Conservation (phyloP, 1,140 invertebrate species). For the Dinoponera quadriceps region DNA sequence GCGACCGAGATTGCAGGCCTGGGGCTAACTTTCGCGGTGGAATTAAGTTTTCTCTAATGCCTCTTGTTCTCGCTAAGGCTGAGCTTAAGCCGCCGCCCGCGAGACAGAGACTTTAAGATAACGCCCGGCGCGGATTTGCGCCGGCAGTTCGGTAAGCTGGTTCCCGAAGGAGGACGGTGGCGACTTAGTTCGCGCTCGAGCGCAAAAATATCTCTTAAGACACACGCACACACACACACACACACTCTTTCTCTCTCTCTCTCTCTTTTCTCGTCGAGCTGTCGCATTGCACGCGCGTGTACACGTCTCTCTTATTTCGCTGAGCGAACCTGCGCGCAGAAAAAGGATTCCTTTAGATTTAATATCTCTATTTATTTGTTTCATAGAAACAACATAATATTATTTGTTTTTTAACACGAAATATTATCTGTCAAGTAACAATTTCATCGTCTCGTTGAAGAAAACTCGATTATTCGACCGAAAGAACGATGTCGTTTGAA, state of each 20-base stretch:
- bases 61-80: slow-evolving; percentile 81
- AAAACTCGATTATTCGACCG: no score
- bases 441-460: no score
- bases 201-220: slow-evolving; percentile 65
- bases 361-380: no score
- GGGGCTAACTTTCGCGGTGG: slow-evolving; percentile 70
- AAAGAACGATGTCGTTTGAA: no score
- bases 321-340: no score
- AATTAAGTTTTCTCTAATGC: slow-evolving; percentile 85
- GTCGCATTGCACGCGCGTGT: background rate
- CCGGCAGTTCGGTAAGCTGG: slow-evolving; percentile 52
- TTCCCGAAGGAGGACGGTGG: background rate
- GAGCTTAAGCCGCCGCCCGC: slow-evolving; percentile 78
- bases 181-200: slow-evolving; percentile 54
- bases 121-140: slow-evolving; percentile 66
- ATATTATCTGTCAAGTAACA: no score
- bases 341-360: no score
- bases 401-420: no score
- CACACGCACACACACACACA: no score
- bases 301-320: background rate
- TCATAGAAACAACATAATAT: no score
- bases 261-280: no score
- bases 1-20: slow-evolving; percentile 33
- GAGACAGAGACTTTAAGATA: slow-evolving; percentile 71
- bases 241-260: no score